Base-by-base conservation (phyloP, 1,140 invertebrate genomes). In the Bombus ignitus region DNA sequence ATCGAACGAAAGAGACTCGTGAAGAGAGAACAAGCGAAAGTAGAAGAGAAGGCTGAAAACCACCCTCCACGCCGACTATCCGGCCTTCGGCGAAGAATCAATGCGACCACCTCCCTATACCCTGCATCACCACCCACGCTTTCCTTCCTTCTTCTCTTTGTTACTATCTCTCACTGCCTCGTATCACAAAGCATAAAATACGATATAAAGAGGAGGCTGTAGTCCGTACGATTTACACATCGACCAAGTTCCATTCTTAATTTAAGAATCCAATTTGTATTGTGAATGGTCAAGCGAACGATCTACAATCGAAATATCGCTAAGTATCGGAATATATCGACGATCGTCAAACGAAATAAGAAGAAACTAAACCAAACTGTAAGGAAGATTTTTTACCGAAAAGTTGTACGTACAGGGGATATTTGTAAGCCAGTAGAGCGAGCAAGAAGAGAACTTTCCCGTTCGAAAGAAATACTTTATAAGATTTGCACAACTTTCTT, bases 61-160 rank as follows among this genome's bases (percentile, higher is more conserved):
- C 87, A 81, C 76, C 78, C 86, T 76, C 66, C 85, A 28, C 28
- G 39, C 42, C 71, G 78, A 68, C 65, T 68, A 72, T 57, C 53
- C 71, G 59, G 81, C 71, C 88, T 92, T 89, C 81, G 87, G 83
- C 71, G 84, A 89, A 89, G 91, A 92, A 92, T 92, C 92, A 81
- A 92, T 91, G 90, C 89, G 86, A 86, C 88, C 79, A 82, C 66
- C 74, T 72, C 57, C 47, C 72, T 32, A 71, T 44, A 78, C 81
- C 66, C 53, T 75, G 73, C 65, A 68, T 66, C 65, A 25, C 78
- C 81, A 70, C 85, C 85, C 59, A 66, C 78, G 71, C 18, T 68
- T 42, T 35, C 13, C 53, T 53, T 83, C 18, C 28, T 18, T 22
- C 28, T 35, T 13, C 79, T 39, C 15, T n/a, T 32, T n/a, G 18